Evolutionary conservation across 2,888 invertebrate genomes (phyloP), one percentile per base, ranked within the genome.

Genomic region (Pterobdella sp.): DNA sequence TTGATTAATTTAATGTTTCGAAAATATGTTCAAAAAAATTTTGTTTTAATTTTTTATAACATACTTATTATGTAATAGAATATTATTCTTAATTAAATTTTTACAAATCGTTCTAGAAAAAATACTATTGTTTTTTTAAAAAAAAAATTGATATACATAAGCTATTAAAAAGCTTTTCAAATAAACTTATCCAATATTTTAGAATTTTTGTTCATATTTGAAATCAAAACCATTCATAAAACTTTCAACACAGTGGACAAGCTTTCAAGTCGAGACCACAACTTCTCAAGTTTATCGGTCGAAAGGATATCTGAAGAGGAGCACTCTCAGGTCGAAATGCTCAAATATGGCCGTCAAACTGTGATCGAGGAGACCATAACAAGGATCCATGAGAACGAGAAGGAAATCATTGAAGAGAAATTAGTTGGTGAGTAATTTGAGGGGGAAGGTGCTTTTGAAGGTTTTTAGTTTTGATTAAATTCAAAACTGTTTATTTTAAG

Each of bases 311-410:
- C 73, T 1, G 75, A 75, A 66, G 74, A 74, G 37, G 75, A 75
- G 64, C 70, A 72, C 42, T 75, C 75, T 35, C 75, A 75, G 52
- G 73, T 75, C 31, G 74, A 75, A 72, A 70, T 75, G 68, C 63
- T 72, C 37, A 74, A 75, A 65, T 42, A 26, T 22, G 74, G 73
- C 1, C 35, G 73, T 18, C 73, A 67, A 29, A 75, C 74, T 2
- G 64, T 75, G 35, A 74, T 75, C 34, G 75, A 75, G 69, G 75
- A 75, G 60, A 73, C 72, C 26, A 75, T 75, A 32, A 75, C 71
- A 22, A 68, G 74, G 29, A 65, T 75, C 26, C 74, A 75, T 34
- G 75, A 74, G 56, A 71, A 65, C n/a, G 75, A 74, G 37, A 74
- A 68, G 36, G 75, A 75, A 37, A 67, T 73, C 32, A 74, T 75